Evolutionary conservation across 2,113 vertebrate genomes (phyloP).

Genomic region (Suncus etruscus): DNA sequence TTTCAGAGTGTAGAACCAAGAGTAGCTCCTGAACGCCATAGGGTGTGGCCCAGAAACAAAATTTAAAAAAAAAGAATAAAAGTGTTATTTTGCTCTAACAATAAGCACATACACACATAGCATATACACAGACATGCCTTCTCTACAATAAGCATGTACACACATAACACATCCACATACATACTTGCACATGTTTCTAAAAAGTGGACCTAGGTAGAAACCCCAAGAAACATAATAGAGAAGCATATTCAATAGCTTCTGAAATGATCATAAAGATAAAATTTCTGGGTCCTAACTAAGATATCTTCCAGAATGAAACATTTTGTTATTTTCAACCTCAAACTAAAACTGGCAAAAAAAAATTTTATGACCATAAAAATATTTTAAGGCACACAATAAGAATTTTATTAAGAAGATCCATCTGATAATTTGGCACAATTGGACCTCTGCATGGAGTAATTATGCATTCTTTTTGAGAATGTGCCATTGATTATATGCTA

Average conservation of each 20-base stretch:
- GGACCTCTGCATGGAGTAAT: constrained; percentile 45
- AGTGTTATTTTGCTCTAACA: background rate
- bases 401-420: constrained; percentile 68
- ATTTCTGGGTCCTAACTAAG: constrained; percentile 9
- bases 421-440: constrained; percentile 62
- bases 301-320: background rate
- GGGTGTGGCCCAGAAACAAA: background rate
- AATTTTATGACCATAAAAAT: constrained; percentile 54
- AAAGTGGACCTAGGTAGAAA: background rate
- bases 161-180: background rate
- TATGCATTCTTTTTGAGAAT: constrained; percentile 66
- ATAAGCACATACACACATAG: background rate
- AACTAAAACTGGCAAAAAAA: background rate
- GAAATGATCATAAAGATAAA: constrained; percentile 21
- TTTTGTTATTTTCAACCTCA: background rate
- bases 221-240: background rate
- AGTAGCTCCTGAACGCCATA: too few relatives aligned
- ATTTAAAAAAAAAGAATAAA: background rate
- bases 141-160: background rate
- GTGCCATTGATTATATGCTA: constrained; percentile 61
- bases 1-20: too few relatives aligned
- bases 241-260: background rate
- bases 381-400: background rate
- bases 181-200: background rate
- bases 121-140: background rate